Evolutionary conservation across 2,888 invertebrate genomes (phyloP).

Genomic region (Tethea ocularis): DNA sequence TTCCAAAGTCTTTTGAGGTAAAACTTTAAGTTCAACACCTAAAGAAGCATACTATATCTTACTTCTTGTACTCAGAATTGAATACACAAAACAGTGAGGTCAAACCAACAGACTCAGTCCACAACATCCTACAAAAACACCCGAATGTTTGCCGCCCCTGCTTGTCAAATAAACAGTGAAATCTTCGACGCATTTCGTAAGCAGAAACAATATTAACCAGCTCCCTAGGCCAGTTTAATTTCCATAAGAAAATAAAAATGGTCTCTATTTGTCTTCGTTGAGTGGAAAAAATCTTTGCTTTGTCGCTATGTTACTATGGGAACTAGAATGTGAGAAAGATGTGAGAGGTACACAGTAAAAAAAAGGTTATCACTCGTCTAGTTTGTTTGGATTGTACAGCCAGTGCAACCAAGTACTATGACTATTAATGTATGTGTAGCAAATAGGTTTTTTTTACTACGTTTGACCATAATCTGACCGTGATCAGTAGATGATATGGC

Average conservation of each 20-base stretch:
- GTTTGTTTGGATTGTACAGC: no score
- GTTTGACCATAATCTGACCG: no score
- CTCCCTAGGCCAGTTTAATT: slow-evolving; percentile 40
- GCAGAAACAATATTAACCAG: slow-evolving; percentile 48
- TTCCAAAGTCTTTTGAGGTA: no score
- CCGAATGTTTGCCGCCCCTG: slow-evolving; percentile 13
- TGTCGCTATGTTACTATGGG: slow-evolving; percentile 12
- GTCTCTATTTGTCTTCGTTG: slow-evolving; percentile 33
- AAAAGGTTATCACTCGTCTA: neutral
- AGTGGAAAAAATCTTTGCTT: slow-evolving; percentile 23
- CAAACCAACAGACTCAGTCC: neutral
- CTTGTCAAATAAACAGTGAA: slow-evolving; percentile 43
- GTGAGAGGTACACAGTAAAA: no score
- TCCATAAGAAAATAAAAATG: slow-evolving; percentile 58
- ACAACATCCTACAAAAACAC: slow-evolving; percentile 9
- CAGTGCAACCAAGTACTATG: no score
- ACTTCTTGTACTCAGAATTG: neutral
- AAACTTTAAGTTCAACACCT: no score
- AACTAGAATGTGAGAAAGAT: slow-evolving; percentile 4
- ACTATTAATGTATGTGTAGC: no score
- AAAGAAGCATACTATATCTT: neutral
- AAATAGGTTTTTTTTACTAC: no score
- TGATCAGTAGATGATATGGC: no score
- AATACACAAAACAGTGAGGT: neutral
- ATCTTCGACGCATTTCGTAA: slow-evolving; percentile 37